A percentile compares a stretch with the other conserved stretches of the same genome.
Conservation (phyloP, 2,888 invertebrate species). For the Sminthurides aquaticus region DNA sequence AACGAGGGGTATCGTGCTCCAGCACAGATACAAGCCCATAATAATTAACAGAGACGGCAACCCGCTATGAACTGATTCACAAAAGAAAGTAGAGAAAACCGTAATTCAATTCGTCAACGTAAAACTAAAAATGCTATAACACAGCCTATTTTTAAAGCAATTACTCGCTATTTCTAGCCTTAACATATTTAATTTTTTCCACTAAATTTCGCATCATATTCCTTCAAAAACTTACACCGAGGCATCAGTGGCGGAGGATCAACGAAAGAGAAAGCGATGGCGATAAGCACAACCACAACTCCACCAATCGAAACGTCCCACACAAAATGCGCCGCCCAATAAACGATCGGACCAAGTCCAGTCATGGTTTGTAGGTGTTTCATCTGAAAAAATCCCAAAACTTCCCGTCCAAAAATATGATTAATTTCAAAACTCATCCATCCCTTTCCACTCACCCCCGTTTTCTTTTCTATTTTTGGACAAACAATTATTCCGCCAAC, state of each 20-base stretch:
- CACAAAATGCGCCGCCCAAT: conserved; percentile 32
- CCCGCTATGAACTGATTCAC: not conserved
- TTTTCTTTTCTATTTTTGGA: conserved; percentile 24
- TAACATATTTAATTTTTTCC: no score
- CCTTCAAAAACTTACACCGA: not conserved
- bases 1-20: conserved; percentile 31
- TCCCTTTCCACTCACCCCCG: no score
- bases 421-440: no score
- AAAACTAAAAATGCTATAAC: no score
- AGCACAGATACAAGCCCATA: conserved; percentile 26
- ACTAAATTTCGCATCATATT: no score
- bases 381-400: conserved; percentile 23
- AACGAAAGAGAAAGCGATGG: not conserved
- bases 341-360: conserved; percentile 28
- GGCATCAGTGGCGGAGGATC: not conserved
- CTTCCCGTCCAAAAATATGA: not conserved
- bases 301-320: conserved; percentile 18
- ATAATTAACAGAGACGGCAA: not conserved
- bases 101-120: no score
- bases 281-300: not conserved
- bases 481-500: conserved; percentile 15
- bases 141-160: no score
- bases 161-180: no score
- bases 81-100: not conserved
- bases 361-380: conserved; percentile 38